Conservation (phyloP, 2,797 vertebrate species). For the Hippocampus kuda region DNA sequence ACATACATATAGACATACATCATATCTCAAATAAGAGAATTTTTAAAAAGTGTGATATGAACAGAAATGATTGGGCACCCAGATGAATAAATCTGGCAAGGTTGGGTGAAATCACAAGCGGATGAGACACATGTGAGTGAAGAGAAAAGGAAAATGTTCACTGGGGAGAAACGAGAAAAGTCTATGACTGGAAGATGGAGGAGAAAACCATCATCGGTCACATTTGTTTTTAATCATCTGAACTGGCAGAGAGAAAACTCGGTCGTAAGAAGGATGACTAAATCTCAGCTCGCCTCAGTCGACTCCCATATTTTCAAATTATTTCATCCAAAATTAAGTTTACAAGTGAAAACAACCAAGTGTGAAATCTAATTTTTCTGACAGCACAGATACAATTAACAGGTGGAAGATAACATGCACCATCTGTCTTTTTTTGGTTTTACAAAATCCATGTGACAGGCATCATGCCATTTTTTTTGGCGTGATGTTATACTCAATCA, state of each 20-base stretch:
- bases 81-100: neutral
- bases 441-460: slow-evolving; percentile 3
- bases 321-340: slow-evolving; percentile 19
- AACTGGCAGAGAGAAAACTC: slow-evolving; percentile 18
- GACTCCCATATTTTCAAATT: slow-evolving; percentile 7
- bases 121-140: neutral
- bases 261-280: neutral
- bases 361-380: slow-evolving; percentile 24
- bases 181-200: slow-evolving; percentile 5
- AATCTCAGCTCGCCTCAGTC: neutral
- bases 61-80: neutral
- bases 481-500: slow-evolving; percentile 5
- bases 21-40: no score
- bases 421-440: slow-evolving; percentile 24
- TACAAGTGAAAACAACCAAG: slow-evolving; percentile 13
- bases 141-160: neutral
- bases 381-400: slow-evolving; percentile 20
- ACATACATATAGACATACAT: no score
- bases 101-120: neutral
- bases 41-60: neutral
- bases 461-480: neutral
- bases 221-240: slow-evolving; percentile 18
- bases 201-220: slow-evolving; percentile 1
- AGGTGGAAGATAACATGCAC: slow-evolving; percentile 17
- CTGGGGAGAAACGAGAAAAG: neutral